A percentile compares a stretch with the other conserved stretches of the same genome.
Conservation (phyloP, 2,113 vertebrate genomes). For the Hypanus sabinus region DNA sequence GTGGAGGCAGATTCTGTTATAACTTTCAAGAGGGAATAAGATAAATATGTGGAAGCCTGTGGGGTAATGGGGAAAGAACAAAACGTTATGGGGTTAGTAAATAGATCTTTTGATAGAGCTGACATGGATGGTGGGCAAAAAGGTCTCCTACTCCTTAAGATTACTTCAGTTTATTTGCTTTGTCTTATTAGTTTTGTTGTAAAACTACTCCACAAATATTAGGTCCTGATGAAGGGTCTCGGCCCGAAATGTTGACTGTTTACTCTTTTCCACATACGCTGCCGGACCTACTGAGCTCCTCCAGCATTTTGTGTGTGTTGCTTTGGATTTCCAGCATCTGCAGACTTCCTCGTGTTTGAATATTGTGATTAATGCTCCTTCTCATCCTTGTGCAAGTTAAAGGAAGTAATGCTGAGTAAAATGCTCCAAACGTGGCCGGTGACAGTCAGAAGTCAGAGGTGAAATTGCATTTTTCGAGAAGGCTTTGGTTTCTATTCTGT, state of each 20-base stretch:
- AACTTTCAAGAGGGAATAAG: not conserved
- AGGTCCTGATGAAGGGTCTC: too few relatives aligned
- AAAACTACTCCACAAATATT: not conserved
- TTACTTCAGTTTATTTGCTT: not conserved
- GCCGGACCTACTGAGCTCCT: too few relatives aligned
- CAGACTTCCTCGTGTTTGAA: too few relatives aligned
- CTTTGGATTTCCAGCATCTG: too few relatives aligned
- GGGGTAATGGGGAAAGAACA: not conserved
- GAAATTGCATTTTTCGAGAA: too few relatives aligned
- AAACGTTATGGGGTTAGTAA: not conserved
- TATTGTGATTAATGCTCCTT: not conserved
- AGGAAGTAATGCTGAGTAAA: not conserved
- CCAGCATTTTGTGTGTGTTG: too few relatives aligned
- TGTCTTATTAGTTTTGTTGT: not conserved
- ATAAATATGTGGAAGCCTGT: not conserved
- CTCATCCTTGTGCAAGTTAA: not conserved
- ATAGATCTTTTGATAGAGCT: not conserved
- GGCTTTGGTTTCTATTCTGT: too few relatives aligned
- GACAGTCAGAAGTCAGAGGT: too few relatives aligned
- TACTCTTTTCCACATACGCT: too few relatives aligned
- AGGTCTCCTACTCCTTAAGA: not conserved
- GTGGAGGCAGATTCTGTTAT: not conserved
- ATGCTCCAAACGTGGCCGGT: not conserved
- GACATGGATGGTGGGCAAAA: not conserved
- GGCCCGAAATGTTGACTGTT: too few relatives aligned